These are phyloP conservation scores for Teleogryllus oceanicus DNA, from an alignment of 2,888 invertebrate genomes.

Conservation along the genomic window DNA sequence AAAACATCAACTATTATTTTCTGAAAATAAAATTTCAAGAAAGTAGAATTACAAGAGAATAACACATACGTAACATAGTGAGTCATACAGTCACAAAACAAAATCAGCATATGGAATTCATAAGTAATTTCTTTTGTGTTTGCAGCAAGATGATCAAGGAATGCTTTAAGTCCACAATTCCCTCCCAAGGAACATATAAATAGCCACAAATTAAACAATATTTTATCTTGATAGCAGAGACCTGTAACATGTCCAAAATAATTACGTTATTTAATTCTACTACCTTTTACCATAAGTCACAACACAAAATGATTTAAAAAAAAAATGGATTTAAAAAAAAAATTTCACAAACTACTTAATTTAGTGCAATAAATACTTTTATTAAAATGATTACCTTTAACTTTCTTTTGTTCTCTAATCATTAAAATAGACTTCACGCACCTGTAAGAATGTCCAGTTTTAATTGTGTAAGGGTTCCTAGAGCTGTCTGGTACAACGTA, in stretches of 20 bases:
- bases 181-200: conserved; percentile 85
- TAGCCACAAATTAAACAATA: conserved; percentile 86
- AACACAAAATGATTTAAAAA: no score
- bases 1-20: no score
- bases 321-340: no score
- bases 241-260: conserved; percentile 57
- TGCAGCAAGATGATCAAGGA: conserved; percentile 76
- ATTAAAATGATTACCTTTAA: no score
- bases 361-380: no score
- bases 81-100: conserved; percentile 92
- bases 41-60: no score
- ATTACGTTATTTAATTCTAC: no score
- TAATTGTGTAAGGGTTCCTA: conserved; percentile 85
- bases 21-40: no score
- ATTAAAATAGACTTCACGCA: conserved; percentile 43
- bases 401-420: no score
- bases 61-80: conserved; percentile 89
- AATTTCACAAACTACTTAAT: no score
- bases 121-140: conserved; percentile 78
- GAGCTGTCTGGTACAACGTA: conserved; percentile 85
- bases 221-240: conserved; percentile 87
- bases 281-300: no score
- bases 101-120: conserved; percentile 87
- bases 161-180: conserved; percentile 82
- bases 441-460: conserved; percentile 90